Evolutionary conservation across 2,888 invertebrate species (phyloP).

Genomic region (Tipula vernalis): DNA sequence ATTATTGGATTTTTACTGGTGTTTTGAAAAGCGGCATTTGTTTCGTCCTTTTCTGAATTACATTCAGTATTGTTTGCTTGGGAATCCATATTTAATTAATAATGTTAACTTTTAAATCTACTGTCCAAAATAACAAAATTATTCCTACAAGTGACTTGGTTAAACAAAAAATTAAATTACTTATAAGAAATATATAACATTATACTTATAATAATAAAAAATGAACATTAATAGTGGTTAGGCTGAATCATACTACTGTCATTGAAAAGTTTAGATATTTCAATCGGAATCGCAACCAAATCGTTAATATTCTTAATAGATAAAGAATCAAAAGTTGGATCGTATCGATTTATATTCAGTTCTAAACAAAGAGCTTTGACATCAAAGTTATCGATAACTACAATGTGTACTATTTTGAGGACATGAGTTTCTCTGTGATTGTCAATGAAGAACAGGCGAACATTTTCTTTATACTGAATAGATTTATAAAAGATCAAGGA

Average conservation of each 20-base stretch:
- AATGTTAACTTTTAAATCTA: too few relatives aligned
- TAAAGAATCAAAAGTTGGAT: neutral
- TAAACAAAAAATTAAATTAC: too few relatives aligned
- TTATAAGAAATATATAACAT: too few relatives aligned
- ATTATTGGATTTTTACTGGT: neutral
- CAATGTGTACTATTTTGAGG: neutral
- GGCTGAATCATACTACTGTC: neutral
- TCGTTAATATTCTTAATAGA: neutral
- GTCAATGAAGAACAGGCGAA: neutral
- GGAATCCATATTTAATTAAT: neutral
- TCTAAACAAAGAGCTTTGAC: neutral
- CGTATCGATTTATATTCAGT: neutral
- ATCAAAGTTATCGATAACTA: neutral
- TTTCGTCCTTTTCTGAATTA: too few relatives aligned
- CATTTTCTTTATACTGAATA: neutral
- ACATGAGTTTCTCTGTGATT: neutral
- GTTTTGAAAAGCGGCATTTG: too few relatives aligned
- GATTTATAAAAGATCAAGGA: neutral
- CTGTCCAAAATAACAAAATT: too few relatives aligned
- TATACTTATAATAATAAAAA: too few relatives aligned
- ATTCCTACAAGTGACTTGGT: too few relatives aligned
- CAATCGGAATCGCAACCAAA: neutral
- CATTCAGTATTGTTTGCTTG: neutral
- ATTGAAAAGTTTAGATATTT: neutral
- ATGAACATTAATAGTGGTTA: neutral